Evolutionary conservation across 2,113 vertebrate species (phyloP).

Genomic region (Eleginops maclovinus): DNA sequence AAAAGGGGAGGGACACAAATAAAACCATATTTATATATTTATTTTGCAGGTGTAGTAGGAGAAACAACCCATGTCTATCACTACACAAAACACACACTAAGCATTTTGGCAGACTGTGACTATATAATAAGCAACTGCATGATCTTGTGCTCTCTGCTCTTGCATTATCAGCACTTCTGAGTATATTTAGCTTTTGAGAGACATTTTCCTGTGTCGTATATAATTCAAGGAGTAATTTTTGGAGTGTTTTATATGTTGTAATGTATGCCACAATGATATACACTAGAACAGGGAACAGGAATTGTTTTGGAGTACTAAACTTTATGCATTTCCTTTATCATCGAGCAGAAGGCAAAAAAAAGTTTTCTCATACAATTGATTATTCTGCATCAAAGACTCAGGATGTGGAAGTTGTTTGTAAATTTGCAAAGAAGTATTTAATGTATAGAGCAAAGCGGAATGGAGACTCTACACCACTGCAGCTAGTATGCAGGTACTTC

Average conservation of each 20-base stretch:
- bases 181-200: slow-evolving; percentile 32
- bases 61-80: not conserved
- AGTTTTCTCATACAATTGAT: not conserved
- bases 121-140: slow-evolving; percentile 57
- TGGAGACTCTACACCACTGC: slow-evolving; percentile 6
- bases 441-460: not conserved
- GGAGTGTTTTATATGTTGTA: not conserved
- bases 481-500: slow-evolving; percentile 1
- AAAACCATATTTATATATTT: not conserved
- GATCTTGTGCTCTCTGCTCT: slow-evolving; percentile 49
- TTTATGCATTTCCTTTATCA: not conserved
- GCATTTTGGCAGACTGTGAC: slow-evolving; percentile 51
- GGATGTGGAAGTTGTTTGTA: slow-evolving; percentile 23
- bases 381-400: slow-evolving; percentile 12
- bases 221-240: not conserved
- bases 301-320: not conserved
- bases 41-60: slow-evolving; percentile 35
- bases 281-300: not conserved
- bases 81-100: slow-evolving; percentile 43
- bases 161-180: slow-evolving; percentile 53
- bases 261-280: not conserved
- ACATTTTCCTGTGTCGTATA: slow-evolving; percentile 12
- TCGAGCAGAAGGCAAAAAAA: not conserved
- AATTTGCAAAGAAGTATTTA: slow-evolving; percentile 53
- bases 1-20: slow-evolving; percentile 1